A percentile compares a stretch with the other conserved stretches of the same genome.
Conservation (phyloP, 2,113 vertebrate genomes). For the Acrocephalus arundinaceus region DNA sequence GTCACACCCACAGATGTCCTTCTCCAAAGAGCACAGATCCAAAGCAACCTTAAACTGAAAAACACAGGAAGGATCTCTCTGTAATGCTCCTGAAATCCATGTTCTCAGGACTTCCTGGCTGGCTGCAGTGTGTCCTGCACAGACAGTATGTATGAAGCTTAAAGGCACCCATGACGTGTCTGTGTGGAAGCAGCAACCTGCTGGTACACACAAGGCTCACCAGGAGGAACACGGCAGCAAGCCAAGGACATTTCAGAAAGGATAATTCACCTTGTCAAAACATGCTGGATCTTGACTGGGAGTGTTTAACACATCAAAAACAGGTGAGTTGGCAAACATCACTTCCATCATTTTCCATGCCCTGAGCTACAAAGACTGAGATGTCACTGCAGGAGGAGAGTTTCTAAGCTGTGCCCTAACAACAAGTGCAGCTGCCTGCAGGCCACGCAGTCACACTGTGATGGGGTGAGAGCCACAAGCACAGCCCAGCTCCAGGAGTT, state of each 20-base stretch:
- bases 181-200: not conserved
- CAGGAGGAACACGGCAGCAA: not conserved
- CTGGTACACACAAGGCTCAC: not conserved
- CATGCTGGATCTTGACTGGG: not conserved
- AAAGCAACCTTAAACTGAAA: not conserved
- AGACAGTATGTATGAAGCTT: not conserved
- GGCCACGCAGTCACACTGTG: fast-evolving
- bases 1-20: not conserved
- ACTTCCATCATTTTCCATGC: not conserved
- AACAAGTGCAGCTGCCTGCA: not conserved
- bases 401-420: not conserved
- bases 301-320: not conserved
- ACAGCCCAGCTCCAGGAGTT: fast-evolving
- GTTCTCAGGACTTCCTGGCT: not conserved
- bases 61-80: not conserved
- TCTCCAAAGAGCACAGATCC: not conserved
- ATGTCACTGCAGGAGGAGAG: not conserved
- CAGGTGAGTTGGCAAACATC: not conserved
- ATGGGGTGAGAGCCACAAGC: fast-evolving
- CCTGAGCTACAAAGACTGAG: not conserved
- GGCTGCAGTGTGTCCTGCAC: not conserved
- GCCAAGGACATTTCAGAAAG: not conserved
- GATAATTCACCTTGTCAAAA: not conserved
- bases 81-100: not conserved
- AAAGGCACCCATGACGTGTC: not conserved